Conservation (phyloP, 2,888 invertebrate species). For the Andrena praecox region DNA sequence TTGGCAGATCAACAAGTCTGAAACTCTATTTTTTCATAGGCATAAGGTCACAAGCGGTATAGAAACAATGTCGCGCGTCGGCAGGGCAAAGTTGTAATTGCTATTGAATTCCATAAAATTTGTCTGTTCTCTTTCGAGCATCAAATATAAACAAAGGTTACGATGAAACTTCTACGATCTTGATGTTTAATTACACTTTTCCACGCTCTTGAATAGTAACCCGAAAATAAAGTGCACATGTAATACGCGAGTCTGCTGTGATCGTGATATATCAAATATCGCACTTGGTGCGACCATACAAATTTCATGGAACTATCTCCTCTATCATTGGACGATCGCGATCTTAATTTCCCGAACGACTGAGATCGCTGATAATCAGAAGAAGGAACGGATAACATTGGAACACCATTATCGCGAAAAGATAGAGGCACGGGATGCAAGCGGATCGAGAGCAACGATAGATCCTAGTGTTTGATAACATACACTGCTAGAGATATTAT, state of each 20-base stretch:
- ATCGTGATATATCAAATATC: constrained; percentile 23
- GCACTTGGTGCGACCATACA: constrained; percentile 23
- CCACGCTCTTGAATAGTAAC: not conserved
- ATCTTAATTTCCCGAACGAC: constrained; percentile 3
- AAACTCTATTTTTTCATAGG: constrained; percentile 37
- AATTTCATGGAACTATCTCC: constrained; percentile 13
- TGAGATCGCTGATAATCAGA: not conserved
- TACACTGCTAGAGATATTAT: constrained; percentile 74
- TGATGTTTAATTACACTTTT: constrained; percentile 1
- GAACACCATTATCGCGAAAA: constrained; percentile 47
- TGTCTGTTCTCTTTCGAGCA: constrained; percentile 23
- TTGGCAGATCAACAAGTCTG: not conserved
- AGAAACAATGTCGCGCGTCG: constrained; percentile 15
- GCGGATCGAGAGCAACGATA: constrained; percentile 59
- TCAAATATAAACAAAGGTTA: not conserved
- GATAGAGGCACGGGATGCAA: constrained; percentile 45
- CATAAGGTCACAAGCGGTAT: constrained; percentile 16
- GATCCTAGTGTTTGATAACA: constrained; percentile 60
- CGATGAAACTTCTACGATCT: not conserved
- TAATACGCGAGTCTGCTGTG: constrained; percentile 11
- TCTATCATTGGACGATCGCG: constrained; percentile 7
- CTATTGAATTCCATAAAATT: constrained; percentile 29
- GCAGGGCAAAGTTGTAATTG: constrained; percentile 7
- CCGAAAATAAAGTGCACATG: not conserved
- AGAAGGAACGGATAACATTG: constrained; percentile 21